These are phyloP conservation scores for Triops longicaudatus DNA, from an alignment of 1,140 invertebrate genomes.

Conservation along the genomic window DNA sequence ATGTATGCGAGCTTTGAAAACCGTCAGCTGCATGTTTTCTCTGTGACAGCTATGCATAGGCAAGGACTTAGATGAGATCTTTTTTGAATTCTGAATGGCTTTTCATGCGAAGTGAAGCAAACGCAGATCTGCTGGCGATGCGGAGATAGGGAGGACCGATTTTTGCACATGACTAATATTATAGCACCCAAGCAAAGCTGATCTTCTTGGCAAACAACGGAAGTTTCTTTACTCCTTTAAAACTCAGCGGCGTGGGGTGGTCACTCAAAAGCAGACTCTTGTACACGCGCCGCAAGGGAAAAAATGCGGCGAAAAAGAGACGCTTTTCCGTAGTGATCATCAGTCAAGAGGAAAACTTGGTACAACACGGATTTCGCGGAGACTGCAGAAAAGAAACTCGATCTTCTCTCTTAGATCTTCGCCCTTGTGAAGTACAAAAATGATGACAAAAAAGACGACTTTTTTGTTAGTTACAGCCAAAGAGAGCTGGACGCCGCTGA, in stretches of 20 bases:
- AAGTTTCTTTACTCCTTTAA: background rate
- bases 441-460: background rate
- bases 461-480: too few species aligned
- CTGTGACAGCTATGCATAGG: constrained; percentile 10
- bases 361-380: constrained; percentile 6
- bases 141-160: background rate
- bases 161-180: background rate
- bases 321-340: background rate
- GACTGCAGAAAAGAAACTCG: background rate
- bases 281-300: background rate
- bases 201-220: background rate
- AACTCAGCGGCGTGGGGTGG: background rate
- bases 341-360: background rate
- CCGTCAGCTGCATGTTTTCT: constrained; percentile 13
- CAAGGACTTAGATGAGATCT: background rate
- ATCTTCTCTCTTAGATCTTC: constrained; percentile 7
- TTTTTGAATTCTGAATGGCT: background rate
- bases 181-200: background rate
- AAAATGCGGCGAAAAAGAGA: background rate
- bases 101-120: background rate
- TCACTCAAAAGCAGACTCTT: background rate
- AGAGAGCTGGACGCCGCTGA: too few species aligned
- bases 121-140: background rate
- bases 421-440: background rate
- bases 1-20: background rate